Base-by-base conservation (phyloP, 2,113 vertebrate species). In the Australoheros scitulus region DNA sequence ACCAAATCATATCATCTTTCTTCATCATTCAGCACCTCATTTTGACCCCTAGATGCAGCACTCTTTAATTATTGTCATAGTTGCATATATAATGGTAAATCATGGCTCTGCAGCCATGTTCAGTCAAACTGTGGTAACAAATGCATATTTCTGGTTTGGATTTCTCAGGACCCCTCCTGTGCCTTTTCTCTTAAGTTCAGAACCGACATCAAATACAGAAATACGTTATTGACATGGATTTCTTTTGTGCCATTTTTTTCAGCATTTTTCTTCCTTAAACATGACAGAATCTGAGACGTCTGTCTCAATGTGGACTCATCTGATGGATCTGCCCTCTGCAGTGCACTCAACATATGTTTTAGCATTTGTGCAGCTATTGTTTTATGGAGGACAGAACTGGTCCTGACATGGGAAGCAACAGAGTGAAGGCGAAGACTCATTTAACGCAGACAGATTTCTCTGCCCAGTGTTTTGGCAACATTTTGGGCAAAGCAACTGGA, bases 61-160 rank as follows among this genome's bases (percentile, higher is more conserved):
- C 82, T 90, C 84, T 92, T 88, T 81, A 81, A 91, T 93, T 83
- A 89, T 82, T 83, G 81, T 86, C 90, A 91, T 79, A 81, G 86
- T 85, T 85, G 36, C 64, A 82, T 76, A 86, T 83, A 84, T 79
- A 90, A 76, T 60, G n/a, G 83, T 61, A 76, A 80, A 91, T 81
- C 81, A 61, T 52, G 70, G 82, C 79, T 76, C 82, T 88, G 72
- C 86, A 89, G 85, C 81, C 85, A 72, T 82, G 79, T 91, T 87
- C 90, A 87, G 80, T 79, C 87, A 88, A 91, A 93, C 65, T 91
- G 86, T 8, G 91, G 89, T 87, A 65, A 88, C 47, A 38, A 65
- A 77, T 60, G 75, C 84, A 89, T 89, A 83, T 58, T 89, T 92
- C 79, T 90, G 86, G 89, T 91, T 91, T 79, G 29, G 76, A 61